Evolutionary conservation across 2,888 invertebrate genomes (phyloP).

Genomic region (Tiphia femorata): DNA sequence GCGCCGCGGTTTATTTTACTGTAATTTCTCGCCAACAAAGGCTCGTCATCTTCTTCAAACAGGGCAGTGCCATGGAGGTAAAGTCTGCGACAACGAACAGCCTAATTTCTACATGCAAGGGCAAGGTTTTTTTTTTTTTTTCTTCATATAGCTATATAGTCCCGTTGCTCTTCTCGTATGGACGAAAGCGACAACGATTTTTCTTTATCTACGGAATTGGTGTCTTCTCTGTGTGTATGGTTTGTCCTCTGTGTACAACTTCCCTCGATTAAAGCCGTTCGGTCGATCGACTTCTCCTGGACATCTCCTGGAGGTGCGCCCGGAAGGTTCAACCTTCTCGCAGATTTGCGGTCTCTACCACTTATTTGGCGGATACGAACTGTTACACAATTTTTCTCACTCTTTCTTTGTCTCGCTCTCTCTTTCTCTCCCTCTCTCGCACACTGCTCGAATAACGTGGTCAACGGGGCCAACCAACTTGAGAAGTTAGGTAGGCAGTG

Average conservation of each 20-base stretch:
- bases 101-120: slow-evolving; percentile 11
- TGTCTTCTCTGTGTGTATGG: slow-evolving; percentile 42
- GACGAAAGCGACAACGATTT: slow-evolving; percentile 18
- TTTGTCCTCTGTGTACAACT: slow-evolving; percentile 14
- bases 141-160: background rate
- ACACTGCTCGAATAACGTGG: background rate
- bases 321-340: background rate
- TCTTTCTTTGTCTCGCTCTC: background rate
- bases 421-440: background rate
- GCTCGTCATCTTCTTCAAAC: background rate
- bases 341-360: background rate
- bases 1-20: too few species aligned
- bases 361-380: background rate
- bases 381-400: background rate
- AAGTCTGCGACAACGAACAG: slow-evolving; percentile 13
- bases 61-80: slow-evolving; percentile 11
- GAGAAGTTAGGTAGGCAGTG: slow-evolving; percentile 24
- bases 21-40: too few species aligned
- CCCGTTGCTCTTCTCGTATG: slow-evolving; percentile 6
- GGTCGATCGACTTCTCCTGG: background rate
- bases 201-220: slow-evolving; percentile 41
- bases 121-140: background rate
- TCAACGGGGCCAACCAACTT: slow-evolving; percentile 14
- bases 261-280: background rate
- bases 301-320: background rate